Evolutionary conservation across 2,888 invertebrate genomes (phyloP).

Genomic region (Byasa hedistus): DNA sequence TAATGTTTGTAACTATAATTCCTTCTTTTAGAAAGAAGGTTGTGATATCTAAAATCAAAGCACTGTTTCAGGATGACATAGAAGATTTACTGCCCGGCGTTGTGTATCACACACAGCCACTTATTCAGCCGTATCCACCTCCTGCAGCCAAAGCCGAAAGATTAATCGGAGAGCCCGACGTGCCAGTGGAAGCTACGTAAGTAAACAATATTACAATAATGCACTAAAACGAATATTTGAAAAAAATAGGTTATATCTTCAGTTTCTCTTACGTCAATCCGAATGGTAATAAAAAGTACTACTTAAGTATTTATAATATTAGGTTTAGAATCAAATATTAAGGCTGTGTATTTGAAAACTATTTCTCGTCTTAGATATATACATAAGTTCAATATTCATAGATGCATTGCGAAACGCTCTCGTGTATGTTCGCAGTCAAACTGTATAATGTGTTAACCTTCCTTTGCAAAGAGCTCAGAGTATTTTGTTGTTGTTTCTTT

Average conservation of each 20-base stretch:
- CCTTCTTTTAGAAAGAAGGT: neutral
- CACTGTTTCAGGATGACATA: slow-evolving; percentile 67
- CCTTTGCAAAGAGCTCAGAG: slow-evolving; percentile 58
- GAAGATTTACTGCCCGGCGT: slow-evolving; percentile 81
- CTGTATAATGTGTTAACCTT: slow-evolving; percentile 20
- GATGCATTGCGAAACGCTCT: slow-evolving; percentile 12
- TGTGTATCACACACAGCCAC: slow-evolving; percentile 82
- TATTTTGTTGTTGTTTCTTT: slow-evolving; percentile 82
- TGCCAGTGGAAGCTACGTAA: slow-evolving; percentile 90
- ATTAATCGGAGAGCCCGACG: slow-evolving; percentile 84
- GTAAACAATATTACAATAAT: slow-evolving; percentile 50
- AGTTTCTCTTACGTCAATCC: neutral
- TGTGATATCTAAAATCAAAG: neutral
- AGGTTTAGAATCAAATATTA: neutral
- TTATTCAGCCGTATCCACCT: slow-evolving; percentile 85
- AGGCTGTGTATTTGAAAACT: neutral
- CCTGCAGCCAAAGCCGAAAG: slow-evolving; percentile 83
- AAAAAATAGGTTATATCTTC: neutral
- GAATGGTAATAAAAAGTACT: neutral
- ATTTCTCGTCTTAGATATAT: neutral
- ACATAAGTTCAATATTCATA: neutral
- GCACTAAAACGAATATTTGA: neutral
- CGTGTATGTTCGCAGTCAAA: neutral
- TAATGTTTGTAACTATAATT: neutral
- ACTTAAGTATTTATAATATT: neutral